Evolutionary conservation across 2,888 invertebrate genomes (phyloP).

Genomic region (Metellina segmentata): DNA sequence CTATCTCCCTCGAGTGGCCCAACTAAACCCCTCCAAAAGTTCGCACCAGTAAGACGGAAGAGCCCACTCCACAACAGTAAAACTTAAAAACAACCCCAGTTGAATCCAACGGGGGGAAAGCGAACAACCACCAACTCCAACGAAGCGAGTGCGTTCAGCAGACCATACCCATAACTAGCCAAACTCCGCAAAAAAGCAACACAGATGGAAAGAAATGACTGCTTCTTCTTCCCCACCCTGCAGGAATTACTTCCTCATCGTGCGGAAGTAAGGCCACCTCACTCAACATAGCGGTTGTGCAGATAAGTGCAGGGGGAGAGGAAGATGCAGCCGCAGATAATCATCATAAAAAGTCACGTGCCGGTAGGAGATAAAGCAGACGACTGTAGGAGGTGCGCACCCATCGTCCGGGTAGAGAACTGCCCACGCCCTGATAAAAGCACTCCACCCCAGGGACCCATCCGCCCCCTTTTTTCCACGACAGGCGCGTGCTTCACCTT

Average conservation of each 20-base stretch:
- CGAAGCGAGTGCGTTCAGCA: background rate
- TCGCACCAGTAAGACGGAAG: too few species aligned
- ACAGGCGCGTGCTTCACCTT: constrained; percentile 42
- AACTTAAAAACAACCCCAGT: too few species aligned
- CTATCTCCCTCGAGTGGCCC: too few species aligned
- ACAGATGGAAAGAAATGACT: background rate
- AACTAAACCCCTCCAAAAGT: too few species aligned
- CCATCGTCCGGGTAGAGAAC: constrained; percentile 28
- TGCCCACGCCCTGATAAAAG: constrained; percentile 73
- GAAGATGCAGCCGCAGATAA: constrained; percentile 47
- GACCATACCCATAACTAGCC: background rate
- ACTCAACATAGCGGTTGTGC: constrained; percentile 36
- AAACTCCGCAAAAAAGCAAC: background rate
- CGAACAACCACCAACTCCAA: too few species aligned
- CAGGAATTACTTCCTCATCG: background rate
- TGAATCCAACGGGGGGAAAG: too few species aligned
- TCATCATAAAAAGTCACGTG: constrained; percentile 75
- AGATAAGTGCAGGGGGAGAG: constrained; percentile 35
- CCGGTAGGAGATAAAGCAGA: constrained; percentile 61
- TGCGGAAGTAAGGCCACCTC: constrained; percentile 6
- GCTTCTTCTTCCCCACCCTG: background rate
- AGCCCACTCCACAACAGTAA: too few species aligned
- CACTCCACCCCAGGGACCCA: constrained; percentile 66
- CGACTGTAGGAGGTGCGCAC: constrained; percentile 44
- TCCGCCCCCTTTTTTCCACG: constrained; percentile 34